Conservation (phyloP, 2,113 vertebrate species). For the Dipodomys merriami region DNA sequence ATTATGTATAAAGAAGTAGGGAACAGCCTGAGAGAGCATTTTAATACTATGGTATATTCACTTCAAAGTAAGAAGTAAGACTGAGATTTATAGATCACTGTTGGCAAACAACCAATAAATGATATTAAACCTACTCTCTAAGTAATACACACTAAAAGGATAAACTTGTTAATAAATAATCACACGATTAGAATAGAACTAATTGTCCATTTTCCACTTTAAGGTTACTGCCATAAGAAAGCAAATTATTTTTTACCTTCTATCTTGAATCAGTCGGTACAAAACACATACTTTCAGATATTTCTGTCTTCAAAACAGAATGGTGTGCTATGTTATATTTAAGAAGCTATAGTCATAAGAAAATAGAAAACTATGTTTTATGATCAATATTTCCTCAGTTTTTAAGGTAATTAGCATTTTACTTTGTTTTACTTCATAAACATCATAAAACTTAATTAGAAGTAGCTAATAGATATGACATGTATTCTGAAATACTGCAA, state of each 20-base stretch:
- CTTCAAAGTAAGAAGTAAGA: constrained; percentile 8
- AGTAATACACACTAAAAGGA: background rate
- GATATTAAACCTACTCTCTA: background rate
- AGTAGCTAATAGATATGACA: constrained; percentile 23
- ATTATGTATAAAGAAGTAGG: background rate
- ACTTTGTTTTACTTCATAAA: constrained; percentile 4
- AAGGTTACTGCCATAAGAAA: background rate
- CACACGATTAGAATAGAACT: background rate
- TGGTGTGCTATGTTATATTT: background rate
- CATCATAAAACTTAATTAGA: constrained; percentile 3
- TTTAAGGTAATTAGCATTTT: constrained; percentile 31
- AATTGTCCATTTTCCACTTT: background rate
- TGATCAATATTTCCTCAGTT: background rate
- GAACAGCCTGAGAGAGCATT: background rate
- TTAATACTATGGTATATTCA: background rate
- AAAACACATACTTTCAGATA: background rate
- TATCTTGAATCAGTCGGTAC: background rate
- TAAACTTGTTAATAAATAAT: background rate
- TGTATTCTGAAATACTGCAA: constrained; percentile 22
- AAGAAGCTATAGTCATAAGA: constrained; percentile 28
- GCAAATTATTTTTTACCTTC: background rate
- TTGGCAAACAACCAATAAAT: constrained; percentile 12
- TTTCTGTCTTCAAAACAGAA: constrained; percentile 14
- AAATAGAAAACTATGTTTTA: background rate
- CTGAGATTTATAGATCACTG: background rate